These are phyloP conservation scores for Oncorhynchus gorbuscha DNA, from an alignment of 2,113 vertebrate genomes.

Conservation along the genomic window DNA sequence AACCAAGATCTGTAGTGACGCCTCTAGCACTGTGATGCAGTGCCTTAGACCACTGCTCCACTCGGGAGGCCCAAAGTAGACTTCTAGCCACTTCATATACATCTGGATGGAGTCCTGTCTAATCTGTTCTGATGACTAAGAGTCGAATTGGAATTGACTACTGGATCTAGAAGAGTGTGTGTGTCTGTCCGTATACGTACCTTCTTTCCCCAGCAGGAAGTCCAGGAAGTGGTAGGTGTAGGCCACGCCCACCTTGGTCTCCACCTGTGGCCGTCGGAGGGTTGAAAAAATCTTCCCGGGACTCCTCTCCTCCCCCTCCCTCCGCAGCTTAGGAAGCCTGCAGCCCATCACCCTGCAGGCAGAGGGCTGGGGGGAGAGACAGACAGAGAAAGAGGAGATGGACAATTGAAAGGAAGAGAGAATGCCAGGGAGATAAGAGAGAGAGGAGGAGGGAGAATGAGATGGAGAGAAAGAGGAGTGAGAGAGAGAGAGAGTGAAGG, in stretches of 20 bases:
- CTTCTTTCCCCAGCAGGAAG: constrained; percentile 86
- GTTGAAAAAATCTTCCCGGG: constrained; percentile 98
- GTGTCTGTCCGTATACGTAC: constrained; percentile 66
- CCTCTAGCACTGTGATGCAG: too few species aligned
- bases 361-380: background rate
- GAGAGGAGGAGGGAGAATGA: background rate
- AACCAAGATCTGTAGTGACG: too few species aligned
- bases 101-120: too few species aligned
- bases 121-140: too few species aligned
- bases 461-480: background rate
- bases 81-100: too few species aligned
- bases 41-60: too few species aligned
- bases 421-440: background rate
- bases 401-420: background rate
- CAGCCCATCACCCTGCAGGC: constrained; percentile 84
- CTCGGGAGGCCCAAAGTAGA: too few species aligned
- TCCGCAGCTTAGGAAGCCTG: constrained; percentile 87
- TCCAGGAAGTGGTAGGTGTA: constrained; percentile 95
- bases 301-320: constrained; percentile 83
- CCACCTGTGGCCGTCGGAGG: constrained; percentile 90
- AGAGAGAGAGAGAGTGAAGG: background rate
- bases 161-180: too few species aligned
- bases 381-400: background rate
- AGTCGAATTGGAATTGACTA: too few species aligned
- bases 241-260: constrained; percentile 88